Evolutionary conservation across 2,797 vertebrate species (phyloP), one percentile per base, ranked within the genome.

Genomic region (Sparus aurata): DNA sequence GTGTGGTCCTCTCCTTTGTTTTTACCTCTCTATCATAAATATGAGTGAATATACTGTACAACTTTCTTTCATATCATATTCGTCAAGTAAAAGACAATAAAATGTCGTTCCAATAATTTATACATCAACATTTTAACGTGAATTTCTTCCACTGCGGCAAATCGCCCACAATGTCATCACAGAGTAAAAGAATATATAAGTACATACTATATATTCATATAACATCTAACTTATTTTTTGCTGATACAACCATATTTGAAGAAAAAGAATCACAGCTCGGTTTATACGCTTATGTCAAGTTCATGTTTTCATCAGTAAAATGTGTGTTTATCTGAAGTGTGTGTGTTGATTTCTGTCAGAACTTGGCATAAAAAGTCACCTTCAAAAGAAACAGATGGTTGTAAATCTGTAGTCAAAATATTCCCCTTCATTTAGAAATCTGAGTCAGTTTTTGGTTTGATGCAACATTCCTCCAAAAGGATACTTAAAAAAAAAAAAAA

Each of bases 31-130:
- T 86, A 91, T 52, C 84, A 94, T 92, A 93, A 92, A 93, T 90
- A 93, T 80, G 83, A 87, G 85, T 89, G 86, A 88, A 88, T 93
- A 91, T 88, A 92, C 82, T 91, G 90, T 90, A 93, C 86, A 93
- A 75, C 72, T 73, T 92, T 88, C 73, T 85, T 91, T 85, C 77
- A 83, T 91, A 79, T 89, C 69, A 84, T 82, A 82, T 79, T 89
- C 9, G 74, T 90, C 89, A 92, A 91, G 88, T 90, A 77, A 91
- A 92, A 92, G 63, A 88, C 86, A 90, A 91, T 18, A 91, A 90
- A 90, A 91, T 79, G 81, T 90, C 81, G 85, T 91, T 88, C 74
- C 70, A 91, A 93, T 92, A 90, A 92, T 86, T 93, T 89, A 89
- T 73, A 89, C 4, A 22, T 87, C 62, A 82, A 87, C 72, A 66